phyloP scores from a whole-genome alignment of 2,888 invertebrate species.

The Plemyria rubiginata region DNA sequence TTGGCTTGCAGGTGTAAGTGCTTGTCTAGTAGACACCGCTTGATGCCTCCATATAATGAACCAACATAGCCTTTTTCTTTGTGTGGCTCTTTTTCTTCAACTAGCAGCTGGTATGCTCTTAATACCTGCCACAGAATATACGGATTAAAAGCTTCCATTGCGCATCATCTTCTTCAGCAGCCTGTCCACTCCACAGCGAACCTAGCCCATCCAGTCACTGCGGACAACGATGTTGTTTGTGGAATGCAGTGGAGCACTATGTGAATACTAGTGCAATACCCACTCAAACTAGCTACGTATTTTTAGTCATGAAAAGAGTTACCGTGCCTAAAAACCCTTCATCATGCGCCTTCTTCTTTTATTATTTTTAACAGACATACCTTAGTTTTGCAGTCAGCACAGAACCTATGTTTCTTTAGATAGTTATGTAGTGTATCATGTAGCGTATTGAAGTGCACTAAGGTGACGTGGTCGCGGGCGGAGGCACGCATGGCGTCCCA shows the following conservation, averaged over 20 bases:
- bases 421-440: slow-evolving; percentile 95
- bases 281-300: too few relatives aligned
- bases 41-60: slow-evolving; percentile 93
- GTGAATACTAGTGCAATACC: too few relatives aligned
- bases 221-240: too few relatives aligned
- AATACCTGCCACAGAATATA: slow-evolving; percentile 74
- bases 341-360: too few relatives aligned
- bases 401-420: slow-evolving; percentile 96
- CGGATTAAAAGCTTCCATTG: too few relatives aligned
- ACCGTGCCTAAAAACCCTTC: too few relatives aligned
- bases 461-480: slow-evolving; percentile 93
- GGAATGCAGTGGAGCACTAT: too few relatives aligned
- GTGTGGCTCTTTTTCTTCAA: slow-evolving; percentile 92
- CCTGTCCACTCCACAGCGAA: too few relatives aligned
- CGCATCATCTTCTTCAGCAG: too few relatives aligned
- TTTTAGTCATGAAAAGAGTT: too few relatives aligned
- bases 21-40: slow-evolving; percentile 92
- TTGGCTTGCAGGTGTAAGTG: slow-evolving; percentile 95
- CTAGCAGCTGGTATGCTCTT: slow-evolving; percentile 93
- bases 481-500: slow-evolving; percentile 94
- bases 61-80: slow-evolving; percentile 96
- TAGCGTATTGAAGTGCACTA: slow-evolving; percentile 93
- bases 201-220: too few relatives aligned
- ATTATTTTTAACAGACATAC: slow-evolving; percentile 70
- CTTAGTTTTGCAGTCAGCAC: slow-evolving; percentile 96